Evolutionary conservation across 2,113 vertebrate species (phyloP).

Genomic region (Labrus mixtus): DNA sequence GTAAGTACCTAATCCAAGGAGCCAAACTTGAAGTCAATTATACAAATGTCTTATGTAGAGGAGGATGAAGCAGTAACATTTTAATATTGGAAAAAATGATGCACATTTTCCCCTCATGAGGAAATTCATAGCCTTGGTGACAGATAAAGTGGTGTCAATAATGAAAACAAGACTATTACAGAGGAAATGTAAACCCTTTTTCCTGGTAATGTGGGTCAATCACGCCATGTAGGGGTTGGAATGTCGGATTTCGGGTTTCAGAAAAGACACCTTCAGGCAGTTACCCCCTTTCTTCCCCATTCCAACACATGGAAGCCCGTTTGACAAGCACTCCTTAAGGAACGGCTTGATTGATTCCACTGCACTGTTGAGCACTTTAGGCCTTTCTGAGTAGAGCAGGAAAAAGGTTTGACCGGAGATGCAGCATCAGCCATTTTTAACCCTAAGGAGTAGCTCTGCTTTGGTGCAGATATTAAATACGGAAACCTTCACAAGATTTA

Average conservation of each 20-base stretch:
- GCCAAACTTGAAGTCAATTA: too few species aligned
- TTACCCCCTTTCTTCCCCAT: not conserved
- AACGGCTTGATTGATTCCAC: constrained; percentile 8
- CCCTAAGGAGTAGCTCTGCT: not conserved
- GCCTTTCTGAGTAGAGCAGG: constrained; percentile 6
- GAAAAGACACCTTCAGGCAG: not conserved
- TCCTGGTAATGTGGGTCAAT: too few species aligned
- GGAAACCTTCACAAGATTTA: constrained; percentile 1
- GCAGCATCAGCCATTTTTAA: constrained; percentile 27
- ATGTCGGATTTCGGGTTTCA: not conserved
- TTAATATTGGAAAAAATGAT: too few species aligned
- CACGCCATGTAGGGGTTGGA: not conserved
- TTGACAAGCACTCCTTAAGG: constrained; percentile 1
- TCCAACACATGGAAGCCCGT: not conserved
- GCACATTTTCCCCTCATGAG: too few species aligned
- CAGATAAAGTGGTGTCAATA: too few species aligned
- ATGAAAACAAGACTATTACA: too few species aligned
- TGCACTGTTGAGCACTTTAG: not conserved
- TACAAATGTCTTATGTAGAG: too few species aligned
- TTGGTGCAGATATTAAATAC: not conserved
- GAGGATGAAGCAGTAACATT: too few species aligned
- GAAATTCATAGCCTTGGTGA: too few species aligned
- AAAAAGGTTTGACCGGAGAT: not conserved
- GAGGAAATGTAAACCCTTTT: too few species aligned
- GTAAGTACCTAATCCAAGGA: too few species aligned